phyloP scores from a whole-genome alignment of 1,140 invertebrate genomes.

The Cheumatopsyche charites region DNA sequence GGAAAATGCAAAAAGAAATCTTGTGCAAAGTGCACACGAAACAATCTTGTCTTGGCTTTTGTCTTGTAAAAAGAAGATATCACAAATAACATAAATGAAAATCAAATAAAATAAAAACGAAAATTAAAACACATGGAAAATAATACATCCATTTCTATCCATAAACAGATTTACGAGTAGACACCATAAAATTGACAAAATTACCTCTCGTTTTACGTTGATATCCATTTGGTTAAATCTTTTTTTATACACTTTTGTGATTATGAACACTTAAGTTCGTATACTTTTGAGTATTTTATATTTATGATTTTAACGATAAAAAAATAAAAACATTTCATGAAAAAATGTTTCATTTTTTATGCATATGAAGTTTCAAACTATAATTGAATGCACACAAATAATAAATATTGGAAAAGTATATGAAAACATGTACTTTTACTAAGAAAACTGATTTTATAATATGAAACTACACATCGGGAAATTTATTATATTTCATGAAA shows the following conservation, averaged over 20 bases:
- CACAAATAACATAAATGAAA: conserved; percentile 35
- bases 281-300: not conserved
- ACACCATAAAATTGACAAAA: conserved; percentile 48
- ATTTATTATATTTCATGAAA: no score
- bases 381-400: no score
- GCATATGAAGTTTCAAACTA: no score
- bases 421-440: no score
- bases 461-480: no score
- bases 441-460: no score
- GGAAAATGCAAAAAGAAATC: conserved; percentile 37
- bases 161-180: conserved; percentile 49
- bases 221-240: conserved; percentile 42
- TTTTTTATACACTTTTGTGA: conserved; percentile 24
- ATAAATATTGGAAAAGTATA: no score
- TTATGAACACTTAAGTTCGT: not conserved
- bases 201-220: conserved; percentile 44
- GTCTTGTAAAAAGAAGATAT: conserved; percentile 43
- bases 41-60: conserved; percentile 49
- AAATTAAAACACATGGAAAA: conserved; percentile 44
- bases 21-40: conserved; percentile 40
- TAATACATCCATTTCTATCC: conserved; percentile 47
- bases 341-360: not conserved
- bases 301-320: not conserved
- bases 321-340: not conserved
- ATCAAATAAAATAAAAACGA: conserved; percentile 36